These are phyloP conservation scores for Drosophila kikkawai DNA, from an alignment of 1,140 invertebrate species.

Conservation along the genomic window DNA sequence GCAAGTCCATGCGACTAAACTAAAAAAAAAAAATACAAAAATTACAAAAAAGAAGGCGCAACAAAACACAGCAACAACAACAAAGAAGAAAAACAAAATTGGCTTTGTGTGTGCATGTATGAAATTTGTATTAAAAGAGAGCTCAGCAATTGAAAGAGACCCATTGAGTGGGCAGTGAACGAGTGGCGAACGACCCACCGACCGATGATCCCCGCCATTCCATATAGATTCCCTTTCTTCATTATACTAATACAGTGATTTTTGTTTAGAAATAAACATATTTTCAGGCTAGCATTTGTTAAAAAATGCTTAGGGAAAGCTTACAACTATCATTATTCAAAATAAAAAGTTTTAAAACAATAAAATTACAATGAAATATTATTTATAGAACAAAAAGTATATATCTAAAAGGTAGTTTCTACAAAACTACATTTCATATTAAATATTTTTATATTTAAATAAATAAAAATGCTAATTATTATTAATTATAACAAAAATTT, in stretches of 20 bases:
- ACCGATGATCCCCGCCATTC: constrained; percentile 22
- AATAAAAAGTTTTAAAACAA: background rate
- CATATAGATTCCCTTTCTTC: constrained; percentile 24
- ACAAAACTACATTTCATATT: background rate
- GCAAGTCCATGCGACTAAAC: constrained; percentile 79
- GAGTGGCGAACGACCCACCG: constrained; percentile 45
- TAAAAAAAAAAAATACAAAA: constrained; percentile 55
- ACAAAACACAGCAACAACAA: constrained; percentile 37
- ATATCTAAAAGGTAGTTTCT: no score
- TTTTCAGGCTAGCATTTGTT: background rate
- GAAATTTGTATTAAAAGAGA: constrained; percentile 77
- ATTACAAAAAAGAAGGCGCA: constrained; percentile 28
- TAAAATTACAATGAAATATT: background rate
- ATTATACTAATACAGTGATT: constrained; percentile 17
- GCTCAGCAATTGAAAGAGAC: constrained; percentile 60
- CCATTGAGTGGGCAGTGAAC: constrained; percentile 54
- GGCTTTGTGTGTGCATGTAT: constrained; percentile 78
- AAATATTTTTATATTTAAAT: background rate
- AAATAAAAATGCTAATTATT: background rate
- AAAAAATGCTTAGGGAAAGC: background rate
- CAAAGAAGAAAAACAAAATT: constrained; percentile 54
- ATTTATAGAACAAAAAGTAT: background rate
- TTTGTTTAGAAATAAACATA: background rate
- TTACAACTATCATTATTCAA: background rate
- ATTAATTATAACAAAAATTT: background rate